These are phyloP conservation scores for Drosophila setifemur DNA, from an alignment of 1,140 invertebrate species.

Conservation along the genomic window DNA sequence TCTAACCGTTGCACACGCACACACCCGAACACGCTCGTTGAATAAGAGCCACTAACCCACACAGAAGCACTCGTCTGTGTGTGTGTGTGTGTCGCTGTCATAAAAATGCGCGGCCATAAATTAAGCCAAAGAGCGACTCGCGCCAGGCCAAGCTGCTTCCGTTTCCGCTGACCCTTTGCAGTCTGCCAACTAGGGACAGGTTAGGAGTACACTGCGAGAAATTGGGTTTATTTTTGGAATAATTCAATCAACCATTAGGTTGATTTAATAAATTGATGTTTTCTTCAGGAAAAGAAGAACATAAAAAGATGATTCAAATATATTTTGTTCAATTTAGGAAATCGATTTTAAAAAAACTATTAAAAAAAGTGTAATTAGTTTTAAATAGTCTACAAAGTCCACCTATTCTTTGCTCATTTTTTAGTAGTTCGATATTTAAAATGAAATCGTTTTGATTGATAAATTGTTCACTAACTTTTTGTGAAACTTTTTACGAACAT, in stretches of 20 bases:
- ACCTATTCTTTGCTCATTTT: too few species aligned
- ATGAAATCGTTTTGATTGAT: too few species aligned
- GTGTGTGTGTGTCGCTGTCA: slow-evolving; percentile 59
- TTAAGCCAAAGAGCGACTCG: slow-evolving; percentile 69
- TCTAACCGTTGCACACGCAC: slow-evolving; percentile 61
- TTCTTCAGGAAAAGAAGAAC: too few species aligned
- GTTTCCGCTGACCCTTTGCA: slow-evolving; percentile 63
- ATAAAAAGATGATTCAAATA: too few species aligned
- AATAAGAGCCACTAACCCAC: slow-evolving; percentile 16
- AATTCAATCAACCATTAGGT: too few species aligned
- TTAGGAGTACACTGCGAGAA: background rate
- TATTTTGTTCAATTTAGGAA: too few species aligned
- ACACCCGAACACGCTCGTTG: background rate
- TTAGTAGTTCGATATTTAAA: too few species aligned
- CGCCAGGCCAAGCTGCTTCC: slow-evolving; percentile 40
- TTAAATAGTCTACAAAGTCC: too few species aligned
- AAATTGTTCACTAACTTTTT: too few species aligned
- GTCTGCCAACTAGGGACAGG: slow-evolving; percentile 2
- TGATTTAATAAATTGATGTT: background rate
- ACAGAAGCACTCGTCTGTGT: slow-evolving; percentile 41
- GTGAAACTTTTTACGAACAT: too few species aligned
- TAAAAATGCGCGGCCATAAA: slow-evolving; percentile 78
- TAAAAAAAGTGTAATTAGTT: too few species aligned
- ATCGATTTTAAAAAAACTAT: too few species aligned
- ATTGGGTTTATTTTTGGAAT: background rate